Evolutionary conservation across 2,797 vertebrate species (phyloP), one percentile per base, ranked within the genome.

Genomic region (Hydrophis major): DNA sequence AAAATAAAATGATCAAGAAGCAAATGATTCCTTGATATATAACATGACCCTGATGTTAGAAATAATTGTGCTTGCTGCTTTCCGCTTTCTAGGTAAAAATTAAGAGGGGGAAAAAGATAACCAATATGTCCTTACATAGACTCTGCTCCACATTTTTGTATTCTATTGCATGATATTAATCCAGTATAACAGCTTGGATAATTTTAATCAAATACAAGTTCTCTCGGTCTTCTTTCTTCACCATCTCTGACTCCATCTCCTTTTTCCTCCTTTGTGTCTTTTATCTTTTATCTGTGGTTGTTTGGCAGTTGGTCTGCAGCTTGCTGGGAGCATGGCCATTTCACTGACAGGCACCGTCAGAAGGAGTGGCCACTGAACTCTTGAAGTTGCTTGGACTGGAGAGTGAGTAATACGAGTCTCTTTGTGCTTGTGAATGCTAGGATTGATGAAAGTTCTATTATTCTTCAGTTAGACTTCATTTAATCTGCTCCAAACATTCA

Each of bases 261-360:
- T 91, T 69, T 93, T 57, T 91, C 28, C 32, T 55, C 27, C 66
- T 74, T 63, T n/a, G 47, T 63, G 25, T 61, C 42, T 16, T 42
- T 78, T 20, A 50, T 74, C 50, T 66, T 63, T 86, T 87, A 53
- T 63, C 83, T 91, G 28, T 91, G 89, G 63, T 90, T 93, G 56
- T 78, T 50, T 55, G 86, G 89, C 89, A 90, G 32, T 55, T 66
- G 74, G 32, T 37, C 78, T 90, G 27, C 60, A 90, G 83, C 87
- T 93, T 91, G 47, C 90, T 25, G 78, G 66, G 66, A 89, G 25
- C 42, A 69, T 63, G 90, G 56, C 90, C 92, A 83, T 93, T 47
- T 93, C 90, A 93, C 90, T 89, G 92, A 89, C 92, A 61, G 87
- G 88, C 57, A 50, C 27, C 88, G 90, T 89, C 89, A 91, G 90